Evolutionary conservation across 1,140 invertebrate species (phyloP).

Genomic region (Epicauta chinensis): DNA sequence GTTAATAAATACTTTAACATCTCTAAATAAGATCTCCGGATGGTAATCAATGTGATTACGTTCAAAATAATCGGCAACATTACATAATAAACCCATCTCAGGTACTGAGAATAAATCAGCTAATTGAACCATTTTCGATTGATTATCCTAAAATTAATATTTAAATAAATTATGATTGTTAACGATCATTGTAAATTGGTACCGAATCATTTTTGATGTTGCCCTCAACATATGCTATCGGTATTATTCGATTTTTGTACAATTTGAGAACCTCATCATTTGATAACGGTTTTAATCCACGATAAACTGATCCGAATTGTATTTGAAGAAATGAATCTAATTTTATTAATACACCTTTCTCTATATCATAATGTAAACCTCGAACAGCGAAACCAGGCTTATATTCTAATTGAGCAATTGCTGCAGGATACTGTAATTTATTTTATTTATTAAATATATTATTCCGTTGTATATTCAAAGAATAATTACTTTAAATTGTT

Average conservation of each 20-base stretch:
- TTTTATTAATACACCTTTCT: conserved; percentile 91
- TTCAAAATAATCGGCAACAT: conserved; percentile 90
- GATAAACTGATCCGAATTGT: conserved; percentile 91
- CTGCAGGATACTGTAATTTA: conserved; percentile 78
- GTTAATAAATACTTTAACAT: conserved; percentile 70
- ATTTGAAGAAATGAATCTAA: conserved; percentile 95
- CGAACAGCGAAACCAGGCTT: conserved; percentile 85
- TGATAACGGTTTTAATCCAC: conserved; percentile 71
- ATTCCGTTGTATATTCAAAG: background rate
- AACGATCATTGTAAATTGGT: background rate
- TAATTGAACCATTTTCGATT: conserved; percentile 86
- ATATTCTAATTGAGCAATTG: conserved; percentile 76
- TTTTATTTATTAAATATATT: background rate
- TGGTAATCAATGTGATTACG: conserved; percentile 87
- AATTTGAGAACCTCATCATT: conserved; percentile 80
- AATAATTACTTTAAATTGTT: conserved; percentile 74
- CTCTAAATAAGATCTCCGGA: conserved; percentile 91
- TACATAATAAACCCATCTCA: conserved; percentile 89
- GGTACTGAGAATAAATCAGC: conserved; percentile 97
- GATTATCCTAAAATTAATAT: conserved; percentile 49
- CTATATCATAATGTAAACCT: conserved; percentile 93
- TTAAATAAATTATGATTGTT: background rate
- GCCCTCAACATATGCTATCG: conserved; percentile 74
- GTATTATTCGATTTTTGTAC: conserved; percentile 82
- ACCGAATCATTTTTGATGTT: conserved; percentile 41